phyloP scores from a whole-genome alignment of 2,888 invertebrate genomes.

The Blomia tropicalis region DNA sequence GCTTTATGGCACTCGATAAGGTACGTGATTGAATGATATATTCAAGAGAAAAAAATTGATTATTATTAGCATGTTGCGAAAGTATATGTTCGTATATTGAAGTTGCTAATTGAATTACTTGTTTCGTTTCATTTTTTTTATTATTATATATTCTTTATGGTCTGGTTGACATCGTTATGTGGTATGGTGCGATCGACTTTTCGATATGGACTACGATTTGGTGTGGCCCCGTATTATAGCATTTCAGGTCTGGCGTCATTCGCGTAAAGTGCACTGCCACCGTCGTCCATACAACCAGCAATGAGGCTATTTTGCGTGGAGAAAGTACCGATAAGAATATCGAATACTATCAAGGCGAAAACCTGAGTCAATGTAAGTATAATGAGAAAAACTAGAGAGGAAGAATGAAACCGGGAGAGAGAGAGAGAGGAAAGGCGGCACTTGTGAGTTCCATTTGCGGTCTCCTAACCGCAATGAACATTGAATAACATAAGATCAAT shows the following conservation, averaged over 20 bases:
- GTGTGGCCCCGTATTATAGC: conserved; percentile 9
- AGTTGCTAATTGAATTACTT: conserved; percentile 5
- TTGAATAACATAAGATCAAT: no score
- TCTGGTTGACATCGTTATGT: no score
- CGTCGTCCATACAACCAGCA: conserved; percentile 30
- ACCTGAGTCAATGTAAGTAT: conserved; percentile 27
- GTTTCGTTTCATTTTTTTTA: neutral
- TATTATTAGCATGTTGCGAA: neutral
- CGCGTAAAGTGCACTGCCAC: conserved; percentile 28
- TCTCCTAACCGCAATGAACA: no score
- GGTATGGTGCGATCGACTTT: no score
- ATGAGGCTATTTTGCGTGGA: conserved; percentile 28
- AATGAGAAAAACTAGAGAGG: neutral
- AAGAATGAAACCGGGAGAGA: neutral
- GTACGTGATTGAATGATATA: conserved; percentile 8
- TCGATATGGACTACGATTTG: no score
- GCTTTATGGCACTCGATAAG: conserved; percentile 27
- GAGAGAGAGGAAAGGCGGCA: neutral
- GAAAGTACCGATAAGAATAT: conserved; percentile 27
- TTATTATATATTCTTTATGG: no score
- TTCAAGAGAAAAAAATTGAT: no score
- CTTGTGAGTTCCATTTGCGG: no score
- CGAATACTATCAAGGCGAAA: conserved; percentile 29
- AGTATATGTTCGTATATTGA: no score
- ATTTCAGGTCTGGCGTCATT: conserved; percentile 16